Percentiles rank a stretch among this genome's conserved stretches.
Evolutionary conservation across 2,113 vertebrate genomes (phyloP).

Genomic region (Nanger granti): DNA sequence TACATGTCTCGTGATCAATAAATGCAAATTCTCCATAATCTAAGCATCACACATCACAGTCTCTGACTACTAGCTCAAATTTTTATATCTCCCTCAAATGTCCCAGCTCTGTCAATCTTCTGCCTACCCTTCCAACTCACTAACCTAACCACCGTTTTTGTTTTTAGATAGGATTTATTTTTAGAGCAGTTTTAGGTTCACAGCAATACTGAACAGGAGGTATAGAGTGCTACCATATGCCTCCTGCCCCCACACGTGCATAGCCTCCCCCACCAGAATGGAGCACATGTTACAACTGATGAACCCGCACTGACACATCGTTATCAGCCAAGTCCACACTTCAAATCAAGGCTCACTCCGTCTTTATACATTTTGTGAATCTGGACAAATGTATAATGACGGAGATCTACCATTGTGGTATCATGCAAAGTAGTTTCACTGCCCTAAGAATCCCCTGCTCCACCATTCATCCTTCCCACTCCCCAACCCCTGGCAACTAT

Average conservation of each 20-base stretch:
- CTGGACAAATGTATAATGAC: neutral
- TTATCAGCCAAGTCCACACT: neutral
- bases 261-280: neutral
- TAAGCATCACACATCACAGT: neutral
- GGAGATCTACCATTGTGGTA: neutral
- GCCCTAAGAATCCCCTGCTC: neutral
- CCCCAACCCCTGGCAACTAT: neutral
- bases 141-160: neutral
- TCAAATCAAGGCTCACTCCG: neutral
- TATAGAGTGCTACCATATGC: too few species aligned
- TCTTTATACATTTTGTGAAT: neutral
- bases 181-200: neutral
- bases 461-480: neutral
- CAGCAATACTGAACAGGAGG: neutral
- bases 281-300: neutral
- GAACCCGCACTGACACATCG: neutral
- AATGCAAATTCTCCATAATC: neutral
- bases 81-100: neutral
- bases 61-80: neutral
- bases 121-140: neutral
- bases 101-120: neutral
- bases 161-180: neutral
- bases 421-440: neutral
- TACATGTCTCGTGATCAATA: neutral
- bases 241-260: neutral